Base-by-base conservation (phyloP, 2,888 invertebrate species). In the Empis livida region DNA sequence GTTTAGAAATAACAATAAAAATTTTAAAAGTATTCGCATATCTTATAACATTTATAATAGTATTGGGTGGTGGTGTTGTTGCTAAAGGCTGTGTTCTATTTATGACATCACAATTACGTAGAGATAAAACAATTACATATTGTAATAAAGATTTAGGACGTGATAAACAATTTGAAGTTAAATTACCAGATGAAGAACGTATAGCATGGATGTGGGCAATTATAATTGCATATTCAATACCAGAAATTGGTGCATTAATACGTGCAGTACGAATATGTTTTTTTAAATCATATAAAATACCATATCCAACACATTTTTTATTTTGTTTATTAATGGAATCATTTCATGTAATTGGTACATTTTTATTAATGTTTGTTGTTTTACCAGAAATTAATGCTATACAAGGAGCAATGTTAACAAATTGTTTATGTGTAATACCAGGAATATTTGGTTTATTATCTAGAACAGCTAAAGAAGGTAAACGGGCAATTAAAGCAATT, bases 321-420 rank as follows among this genome's bases (percentile, higher is more conserved):
- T 70, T 69, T 49, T 79, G 92, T 45, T 80, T 88, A 55, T 60
- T 89, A 42, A 83, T 91, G 64, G 96, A 97, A 72, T 85, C 90
- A 4, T 74, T 90, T 44, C 92, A 94, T 63, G 84, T 90, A 0
- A 72, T 90, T 49, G 97, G 97, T 30, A 71, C 93, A 54, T 89
- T 85, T 1, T 66, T 95, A 38, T 74, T 97, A 54, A 83, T 92
- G 59, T 91, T 93, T 66, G 79, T 83, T 52, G 81, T 96, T 42
- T 74, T 97, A 44, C 96, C 97, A 1, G 85, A 91, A 62, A 69
- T 96, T 56, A 94, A 97, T 68, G 90, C 92, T 6, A 84, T 95
- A 47, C 90, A 92, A 67, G 95, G 93, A 39, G 90, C 93, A 35
- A 94, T 95, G 91, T 73, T 97, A 54, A 94, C 94, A 23, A 95